Conservation (phyloP, 1,140 invertebrate genomes). For the Antheraea mylitta region DNA sequence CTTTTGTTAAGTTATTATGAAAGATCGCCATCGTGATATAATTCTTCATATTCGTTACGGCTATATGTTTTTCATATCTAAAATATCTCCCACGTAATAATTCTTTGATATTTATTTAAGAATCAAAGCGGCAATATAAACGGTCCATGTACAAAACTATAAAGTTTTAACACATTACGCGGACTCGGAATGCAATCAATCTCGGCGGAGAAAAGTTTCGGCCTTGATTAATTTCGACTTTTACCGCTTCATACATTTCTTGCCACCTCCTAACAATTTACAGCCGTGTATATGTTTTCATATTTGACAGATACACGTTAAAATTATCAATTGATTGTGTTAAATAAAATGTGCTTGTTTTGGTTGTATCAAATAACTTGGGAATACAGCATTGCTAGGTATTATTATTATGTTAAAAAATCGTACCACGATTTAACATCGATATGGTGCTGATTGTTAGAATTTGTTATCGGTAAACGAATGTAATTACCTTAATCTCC, state of each 20-base stretch:
- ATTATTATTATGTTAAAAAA: slow-evolving; percentile 4
- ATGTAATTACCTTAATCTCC: not conserved
- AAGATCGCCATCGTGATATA: not conserved
- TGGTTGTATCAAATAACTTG: slow-evolving; percentile 13
- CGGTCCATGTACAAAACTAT: not conserved
- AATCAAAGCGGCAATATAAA: not conserved
- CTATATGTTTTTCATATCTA: not conserved
- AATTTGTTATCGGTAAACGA: not conserved
- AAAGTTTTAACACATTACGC: not conserved
- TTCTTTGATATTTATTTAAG: not conserved
- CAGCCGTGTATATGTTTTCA: slow-evolving; percentile 2
- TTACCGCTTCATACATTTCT: not conserved
- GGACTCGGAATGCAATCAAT: not conserved
- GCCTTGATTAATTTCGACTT: not conserved
- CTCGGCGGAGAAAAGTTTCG: not conserved
- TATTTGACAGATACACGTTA: not conserved
- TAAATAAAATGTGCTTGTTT: slow-evolving; percentile 9
- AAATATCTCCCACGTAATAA: not conserved
- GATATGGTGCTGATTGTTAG: not conserved
- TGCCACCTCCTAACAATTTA: not conserved
- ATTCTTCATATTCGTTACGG: not conserved
- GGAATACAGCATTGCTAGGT: slow-evolving; percentile 12
- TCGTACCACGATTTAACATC: not conserved
- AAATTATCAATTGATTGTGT: slow-evolving; percentile 1
- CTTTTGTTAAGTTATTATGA: not conserved